phyloP scores from a whole-genome alignment of 2,888 invertebrate genomes.

The Axea sp. region DNA sequence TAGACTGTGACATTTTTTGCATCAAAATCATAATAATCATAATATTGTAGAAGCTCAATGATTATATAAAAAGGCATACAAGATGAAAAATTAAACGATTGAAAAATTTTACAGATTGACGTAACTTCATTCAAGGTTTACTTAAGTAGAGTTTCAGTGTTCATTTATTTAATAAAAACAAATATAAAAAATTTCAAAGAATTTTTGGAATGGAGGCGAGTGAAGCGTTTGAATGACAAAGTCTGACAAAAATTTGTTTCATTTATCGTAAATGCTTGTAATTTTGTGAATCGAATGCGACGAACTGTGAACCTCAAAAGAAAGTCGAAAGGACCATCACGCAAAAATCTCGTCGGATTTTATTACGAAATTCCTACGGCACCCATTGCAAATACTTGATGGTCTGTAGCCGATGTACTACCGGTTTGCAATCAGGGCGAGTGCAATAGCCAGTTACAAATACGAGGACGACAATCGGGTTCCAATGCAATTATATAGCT shows the following conservation, averaged over 20 bases:
- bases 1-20: too few species aligned
- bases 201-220: background rate
- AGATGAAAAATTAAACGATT: too few species aligned
- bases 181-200: too few species aligned
- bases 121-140: too few species aligned
- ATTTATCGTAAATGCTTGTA: constrained; percentile 32
- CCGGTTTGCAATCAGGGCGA: constrained; percentile 58
- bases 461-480: constrained; percentile 56
- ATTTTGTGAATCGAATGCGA: constrained; percentile 29
- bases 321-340: constrained; percentile 42
- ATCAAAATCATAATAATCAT: background rate
- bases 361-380: constrained; percentile 59
- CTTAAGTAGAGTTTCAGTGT: too few species aligned
- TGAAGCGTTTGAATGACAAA: constrained; percentile 6
- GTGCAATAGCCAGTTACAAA: constrained; percentile 61
- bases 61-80: too few species aligned
- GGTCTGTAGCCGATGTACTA: constrained; percentile 56
- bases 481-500: constrained; percentile 72
- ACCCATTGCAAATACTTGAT: constrained; percentile 53
- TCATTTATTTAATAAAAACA: too few species aligned
- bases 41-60: too few species aligned
- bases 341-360: constrained; percentile 51
- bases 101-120: too few species aligned
- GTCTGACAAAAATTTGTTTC: constrained; percentile 26
- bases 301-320: constrained; percentile 52